Evolutionary conservation across 2,113 vertebrate species (phyloP).

Genomic region (Caracal caracal): DNA sequence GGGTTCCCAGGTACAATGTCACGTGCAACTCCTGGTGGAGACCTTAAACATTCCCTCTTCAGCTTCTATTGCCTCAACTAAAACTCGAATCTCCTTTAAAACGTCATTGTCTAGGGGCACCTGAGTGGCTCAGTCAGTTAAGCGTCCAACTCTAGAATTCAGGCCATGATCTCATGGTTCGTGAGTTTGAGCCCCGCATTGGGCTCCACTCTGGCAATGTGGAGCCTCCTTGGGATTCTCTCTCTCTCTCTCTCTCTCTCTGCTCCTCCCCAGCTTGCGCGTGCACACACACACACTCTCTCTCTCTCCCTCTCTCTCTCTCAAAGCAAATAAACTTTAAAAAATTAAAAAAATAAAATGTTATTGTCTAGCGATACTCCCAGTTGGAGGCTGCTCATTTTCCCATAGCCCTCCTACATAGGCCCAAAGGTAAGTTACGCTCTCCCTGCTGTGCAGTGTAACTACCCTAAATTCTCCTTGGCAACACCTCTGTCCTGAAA

Average conservation of each 20-base stretch:
- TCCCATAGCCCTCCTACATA: neutral
- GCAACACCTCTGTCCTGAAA: neutral
- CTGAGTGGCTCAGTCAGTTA: too few species aligned
- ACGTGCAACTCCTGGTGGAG: neutral
- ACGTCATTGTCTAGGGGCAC: neutral
- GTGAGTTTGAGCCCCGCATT: too few species aligned
- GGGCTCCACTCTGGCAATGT: too few species aligned
- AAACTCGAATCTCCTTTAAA: neutral
- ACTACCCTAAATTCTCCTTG: neutral
- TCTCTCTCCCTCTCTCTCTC: too few species aligned
- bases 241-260: too few species aligned
- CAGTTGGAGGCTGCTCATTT: neutral
- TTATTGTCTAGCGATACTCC: neutral
- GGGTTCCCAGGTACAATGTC: neutral
- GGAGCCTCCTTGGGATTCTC: too few species aligned
- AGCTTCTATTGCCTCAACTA: neutral
- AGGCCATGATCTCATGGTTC: too few species aligned
- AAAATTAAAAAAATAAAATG: too few species aligned
- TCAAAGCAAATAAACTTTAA: too few species aligned
- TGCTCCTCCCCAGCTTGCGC: too few species aligned
- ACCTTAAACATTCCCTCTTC: neutral
- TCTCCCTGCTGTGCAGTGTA: neutral
- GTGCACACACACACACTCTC: too few species aligned
- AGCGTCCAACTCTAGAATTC: too few species aligned
- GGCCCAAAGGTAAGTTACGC: neutral